A percentile compares a stretch with the other conserved stretches of the same genome.
These are phyloP conservation scores for Eremophila alpestris DNA, from an alignment of 2,797 vertebrate genomes.

Conservation along the genomic window DNA sequence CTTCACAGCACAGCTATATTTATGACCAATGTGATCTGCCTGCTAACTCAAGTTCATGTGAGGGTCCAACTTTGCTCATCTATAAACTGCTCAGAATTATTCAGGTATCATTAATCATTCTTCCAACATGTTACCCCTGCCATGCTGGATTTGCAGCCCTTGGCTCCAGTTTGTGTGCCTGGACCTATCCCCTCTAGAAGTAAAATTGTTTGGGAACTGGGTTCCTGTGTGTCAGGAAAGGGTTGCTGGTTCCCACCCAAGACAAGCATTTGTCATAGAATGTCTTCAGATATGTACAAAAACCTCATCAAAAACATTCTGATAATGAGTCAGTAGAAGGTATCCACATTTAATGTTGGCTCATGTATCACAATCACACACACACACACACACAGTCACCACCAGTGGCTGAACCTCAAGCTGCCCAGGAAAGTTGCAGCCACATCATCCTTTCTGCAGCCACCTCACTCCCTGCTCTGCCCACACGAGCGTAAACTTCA, in stretches of 20 bases:
- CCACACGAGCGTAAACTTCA: background rate
- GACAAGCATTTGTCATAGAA: background rate
- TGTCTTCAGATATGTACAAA: background rate
- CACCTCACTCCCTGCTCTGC: background rate
- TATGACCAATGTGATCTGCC: background rate
- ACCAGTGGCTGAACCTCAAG: background rate
- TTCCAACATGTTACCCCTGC: background rate
- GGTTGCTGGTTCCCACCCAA: background rate
- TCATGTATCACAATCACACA: background rate
- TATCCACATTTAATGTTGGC: background rate
- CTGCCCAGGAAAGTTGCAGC: background rate
- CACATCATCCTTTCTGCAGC: background rate
- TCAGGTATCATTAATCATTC: background rate
- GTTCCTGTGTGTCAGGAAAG: background rate
- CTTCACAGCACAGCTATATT: background rate
- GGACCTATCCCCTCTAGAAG: background rate
- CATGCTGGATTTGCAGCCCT: background rate
- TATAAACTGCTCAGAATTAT: background rate
- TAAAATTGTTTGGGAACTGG: background rate
- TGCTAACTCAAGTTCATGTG: background rate
- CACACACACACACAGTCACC: no score
- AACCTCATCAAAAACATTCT: background rate
- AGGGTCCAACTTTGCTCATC: background rate
- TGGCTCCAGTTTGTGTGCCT: background rate
- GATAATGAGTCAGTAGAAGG: background rate